Percentiles rank a stretch among this genome's conserved stretches.
Conservation (phyloP, 2,113 vertebrate species). For the Ciconia boyciana region DNA sequence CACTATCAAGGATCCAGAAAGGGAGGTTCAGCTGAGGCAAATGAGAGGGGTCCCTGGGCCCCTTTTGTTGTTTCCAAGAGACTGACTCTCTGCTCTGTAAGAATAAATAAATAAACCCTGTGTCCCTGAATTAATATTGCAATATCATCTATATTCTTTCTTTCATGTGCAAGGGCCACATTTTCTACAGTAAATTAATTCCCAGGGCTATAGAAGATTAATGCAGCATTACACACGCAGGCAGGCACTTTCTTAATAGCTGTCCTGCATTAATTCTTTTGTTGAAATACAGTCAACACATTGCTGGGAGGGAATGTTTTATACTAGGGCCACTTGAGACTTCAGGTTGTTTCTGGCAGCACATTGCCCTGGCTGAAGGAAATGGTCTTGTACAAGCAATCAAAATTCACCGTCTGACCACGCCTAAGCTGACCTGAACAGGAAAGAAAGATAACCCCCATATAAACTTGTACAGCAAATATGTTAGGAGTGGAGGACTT, state of each 20-base stretch:
- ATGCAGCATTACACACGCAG: background rate
- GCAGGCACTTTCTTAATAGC: background rate
- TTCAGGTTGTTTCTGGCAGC: constrained; percentile 33
- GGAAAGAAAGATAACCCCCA: constrained; percentile 29
- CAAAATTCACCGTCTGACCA: background rate
- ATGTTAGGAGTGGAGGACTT: background rate
- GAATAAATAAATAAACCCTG: background rate
- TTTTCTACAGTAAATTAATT: background rate
- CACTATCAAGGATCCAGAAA: background rate
- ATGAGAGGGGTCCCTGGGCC: background rate
- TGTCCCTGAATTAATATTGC: background rate
- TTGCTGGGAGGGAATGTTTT: background rate
- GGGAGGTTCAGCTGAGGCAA: background rate
- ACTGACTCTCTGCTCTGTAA: background rate
- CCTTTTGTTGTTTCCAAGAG: background rate
- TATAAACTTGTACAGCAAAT: background rate
- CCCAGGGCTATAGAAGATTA: background rate
- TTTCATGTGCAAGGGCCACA: background rate
- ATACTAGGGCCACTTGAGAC: background rate
- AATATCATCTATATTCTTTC: background rate
- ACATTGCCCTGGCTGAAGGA: background rate
- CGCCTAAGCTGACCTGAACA: background rate
- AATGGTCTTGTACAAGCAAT: background rate
- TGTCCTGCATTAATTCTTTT: background rate
- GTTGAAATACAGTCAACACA: background rate